phyloP scores from a whole-genome alignment of 2,797 vertebrate genomes.

The Sebastolobus altivelis region DNA sequence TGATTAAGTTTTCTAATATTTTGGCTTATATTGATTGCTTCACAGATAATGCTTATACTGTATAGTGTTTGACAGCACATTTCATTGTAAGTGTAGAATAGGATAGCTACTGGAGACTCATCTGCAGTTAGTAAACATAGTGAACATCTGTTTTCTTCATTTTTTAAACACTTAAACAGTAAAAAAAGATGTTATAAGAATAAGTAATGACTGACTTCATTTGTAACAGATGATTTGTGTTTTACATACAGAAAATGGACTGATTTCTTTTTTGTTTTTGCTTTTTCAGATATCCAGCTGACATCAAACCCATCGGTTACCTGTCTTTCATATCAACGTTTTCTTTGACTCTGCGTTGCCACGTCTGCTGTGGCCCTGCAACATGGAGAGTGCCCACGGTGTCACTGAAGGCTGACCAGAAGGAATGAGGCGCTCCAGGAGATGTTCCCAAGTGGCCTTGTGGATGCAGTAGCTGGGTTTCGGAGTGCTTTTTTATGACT shows the following conservation, averaged over 20 bases:
- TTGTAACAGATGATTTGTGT: slow-evolving; percentile 2
- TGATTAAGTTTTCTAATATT: slow-evolving; percentile 16
- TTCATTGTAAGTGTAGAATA: background rate
- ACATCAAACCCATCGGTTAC: slow-evolving; percentile 26
- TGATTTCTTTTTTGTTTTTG: slow-evolving; percentile 58
- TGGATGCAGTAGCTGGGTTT: slow-evolving; percentile 83
- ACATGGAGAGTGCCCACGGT: slow-evolving; percentile 85
- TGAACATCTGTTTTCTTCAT: background rate
- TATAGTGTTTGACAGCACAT: background rate
- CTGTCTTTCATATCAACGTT: slow-evolving; percentile 8
- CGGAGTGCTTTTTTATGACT: slow-evolving; percentile 76
- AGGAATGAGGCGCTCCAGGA: slow-evolving; percentile 83
- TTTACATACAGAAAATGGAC: background rate
- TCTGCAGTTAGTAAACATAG: background rate
- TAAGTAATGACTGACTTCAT: slow-evolving; percentile 9
- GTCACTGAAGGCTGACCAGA: slow-evolving; percentile 82
- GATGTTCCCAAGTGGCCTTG: slow-evolving; percentile 79
- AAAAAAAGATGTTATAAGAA: background rate
- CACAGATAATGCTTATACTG: background rate
- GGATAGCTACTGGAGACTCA: background rate
- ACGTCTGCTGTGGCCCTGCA: slow-evolving; percentile 63
- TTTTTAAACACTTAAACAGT: background rate
- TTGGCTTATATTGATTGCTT: slow-evolving; percentile 1
- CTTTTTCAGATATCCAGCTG: slow-evolving; percentile 72
- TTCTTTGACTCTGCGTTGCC: slow-evolving; percentile 40